Percentiles rank a stretch among this genome's conserved stretches.
Evolutionary conservation across 2,888 invertebrate species (phyloP).

Genomic region (Aplocera efformata): DNA sequence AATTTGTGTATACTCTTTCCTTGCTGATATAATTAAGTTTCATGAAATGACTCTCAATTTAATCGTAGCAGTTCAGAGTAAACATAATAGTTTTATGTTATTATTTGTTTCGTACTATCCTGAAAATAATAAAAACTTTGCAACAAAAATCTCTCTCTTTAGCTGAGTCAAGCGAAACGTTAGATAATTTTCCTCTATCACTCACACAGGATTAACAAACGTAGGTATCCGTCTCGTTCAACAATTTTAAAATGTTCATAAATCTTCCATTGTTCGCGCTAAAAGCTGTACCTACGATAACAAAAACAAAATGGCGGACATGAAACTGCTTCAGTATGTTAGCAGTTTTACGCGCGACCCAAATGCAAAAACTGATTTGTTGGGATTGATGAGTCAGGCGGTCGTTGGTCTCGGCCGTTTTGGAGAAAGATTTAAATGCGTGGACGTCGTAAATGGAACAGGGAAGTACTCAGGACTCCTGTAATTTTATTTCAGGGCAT

Average conservation of each 20-base stretch:
- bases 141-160: too few relatives aligned
- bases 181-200: too few relatives aligned
- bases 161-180: too few relatives aligned
- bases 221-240: background rate
- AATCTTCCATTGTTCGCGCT: slow-evolving; percentile 11
- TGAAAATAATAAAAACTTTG: too few relatives aligned
- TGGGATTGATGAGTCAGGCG: slow-evolving; percentile 46
- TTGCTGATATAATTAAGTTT: too few relatives aligned
- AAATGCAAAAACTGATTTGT: slow-evolving; percentile 43
- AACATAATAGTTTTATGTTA: too few relatives aligned
- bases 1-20: too few relatives aligned
- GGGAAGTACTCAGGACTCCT: background rate
- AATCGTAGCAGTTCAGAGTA: too few relatives aligned
- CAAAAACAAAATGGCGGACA: slow-evolving; percentile 25
- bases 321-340: slow-evolving; percentile 13
- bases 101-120: too few relatives aligned
- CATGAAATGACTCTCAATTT: too few relatives aligned
- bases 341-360: slow-evolving; percentile 52
- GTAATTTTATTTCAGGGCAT: background rate
- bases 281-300: slow-evolving; percentile 16
- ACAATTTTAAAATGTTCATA: background rate
- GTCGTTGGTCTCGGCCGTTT: slow-evolving; percentile 46
- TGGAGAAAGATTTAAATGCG: slow-evolving; percentile 28
- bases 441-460: slow-evolving; percentile 12
- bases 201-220: too few relatives aligned